Conservation (phyloP, 1,140 invertebrate species). For the Tenebrio molitor region DNA sequence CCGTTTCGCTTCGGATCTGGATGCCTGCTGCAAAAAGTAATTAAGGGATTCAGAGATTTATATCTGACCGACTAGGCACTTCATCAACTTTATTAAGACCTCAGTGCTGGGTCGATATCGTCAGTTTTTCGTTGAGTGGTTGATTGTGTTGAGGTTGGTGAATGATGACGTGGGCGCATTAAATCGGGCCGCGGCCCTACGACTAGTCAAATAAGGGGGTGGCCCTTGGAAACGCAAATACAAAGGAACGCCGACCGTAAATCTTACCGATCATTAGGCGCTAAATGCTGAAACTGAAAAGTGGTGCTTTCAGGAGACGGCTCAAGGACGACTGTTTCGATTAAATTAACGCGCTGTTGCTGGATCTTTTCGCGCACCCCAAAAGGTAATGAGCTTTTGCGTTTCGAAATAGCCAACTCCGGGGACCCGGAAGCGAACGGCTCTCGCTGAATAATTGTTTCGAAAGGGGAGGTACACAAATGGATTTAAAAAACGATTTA, state of each 20-base stretch:
- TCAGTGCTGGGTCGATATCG: conserved; percentile 25
- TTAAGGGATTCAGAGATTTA: conserved; percentile 36
- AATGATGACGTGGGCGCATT: conserved; percentile 26
- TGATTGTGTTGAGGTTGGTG: too few species aligned
- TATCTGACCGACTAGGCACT: conserved; percentile 30
- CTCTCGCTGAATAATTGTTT: too few species aligned
- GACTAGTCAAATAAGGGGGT: conserved; percentile 38
- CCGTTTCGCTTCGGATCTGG: conserved; percentile 8
- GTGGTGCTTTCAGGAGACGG: background rate
- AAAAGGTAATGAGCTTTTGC: background rate
- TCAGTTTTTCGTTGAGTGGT: conserved; percentile 23
- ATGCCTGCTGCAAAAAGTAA: conserved; percentile 27
- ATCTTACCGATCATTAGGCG: background rate
- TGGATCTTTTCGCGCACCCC: background rate
- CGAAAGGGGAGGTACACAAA: too few species aligned
- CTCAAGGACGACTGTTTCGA: background rate
- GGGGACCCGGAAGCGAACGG: too few species aligned
- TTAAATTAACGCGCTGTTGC: background rate
- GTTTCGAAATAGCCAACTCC: too few species aligned
- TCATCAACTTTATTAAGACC: conserved; percentile 34
- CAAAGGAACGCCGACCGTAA: background rate
- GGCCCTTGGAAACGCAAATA: conserved; percentile 29
- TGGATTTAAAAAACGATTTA: too few species aligned
- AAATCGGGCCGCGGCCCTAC: conserved; percentile 23
- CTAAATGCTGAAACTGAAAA: background rate